Base-by-base conservation (phyloP, 2,797 vertebrate genomes). In the Chloroceryle inda region DNA sequence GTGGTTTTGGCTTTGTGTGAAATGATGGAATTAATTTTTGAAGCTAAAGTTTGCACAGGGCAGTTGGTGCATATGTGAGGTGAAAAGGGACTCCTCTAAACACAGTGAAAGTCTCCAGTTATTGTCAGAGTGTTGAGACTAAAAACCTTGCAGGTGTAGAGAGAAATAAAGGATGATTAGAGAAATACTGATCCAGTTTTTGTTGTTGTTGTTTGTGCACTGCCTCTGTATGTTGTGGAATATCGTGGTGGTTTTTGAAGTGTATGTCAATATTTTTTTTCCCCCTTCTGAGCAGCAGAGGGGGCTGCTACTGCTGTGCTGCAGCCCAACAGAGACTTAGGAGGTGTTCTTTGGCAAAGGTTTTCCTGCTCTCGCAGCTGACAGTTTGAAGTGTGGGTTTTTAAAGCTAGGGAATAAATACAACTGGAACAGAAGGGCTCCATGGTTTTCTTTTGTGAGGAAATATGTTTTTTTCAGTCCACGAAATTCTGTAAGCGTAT, bases 231-330 rank as follows among this genome's bases (percentile, higher is more conserved):
- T 50, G 5, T 27, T 50, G 49, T 50, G 49, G 21, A 29, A 12
- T 29, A 40, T 3, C 26, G 9, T 35, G 5, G 10, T 69, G 44
- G 26, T 66, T 66, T 63, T 50, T 1, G 4, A 31, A 5, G 17
- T 27, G 17, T 21, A 9, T 18, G 13, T 56, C 47, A 71, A 2
- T 55, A 9, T 23, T 80, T 77, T 45, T 74, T 47, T 68, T 35
- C 35, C 55, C 84, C n/a, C 35, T 37, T 87, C 33, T 96, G 85
- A 96, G 92, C 98, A 97, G 96, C 96, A 98, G 98, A 97, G 97
- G 97, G 97, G 69, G 81, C 96, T 85, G 66, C 74, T 89, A 1
- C 20, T 44, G 55, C 84, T 86, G 95, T 93, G 35, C 37, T 89
- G 67, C 21, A 29, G 58, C 52, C 33, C 6, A 40, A 1, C 9